Base-by-base conservation (phyloP, 2,113 vertebrate genomes). In the Telmatochromis brichardi region DNA sequence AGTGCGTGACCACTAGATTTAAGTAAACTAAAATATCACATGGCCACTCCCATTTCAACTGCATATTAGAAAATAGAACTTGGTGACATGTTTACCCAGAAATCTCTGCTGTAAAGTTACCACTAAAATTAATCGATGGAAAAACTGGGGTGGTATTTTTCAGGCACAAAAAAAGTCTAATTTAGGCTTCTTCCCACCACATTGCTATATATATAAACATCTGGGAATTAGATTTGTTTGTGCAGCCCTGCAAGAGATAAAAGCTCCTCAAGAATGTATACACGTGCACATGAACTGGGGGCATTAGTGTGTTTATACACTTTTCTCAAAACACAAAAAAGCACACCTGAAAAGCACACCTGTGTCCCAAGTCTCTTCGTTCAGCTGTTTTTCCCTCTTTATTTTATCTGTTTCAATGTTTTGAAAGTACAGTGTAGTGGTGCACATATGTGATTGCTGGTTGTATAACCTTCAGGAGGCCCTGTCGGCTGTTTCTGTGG, bases 131-230 rank as follows among this genome's bases (percentile, higher is more conserved):
- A 40, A 94, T 93, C 85, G 78, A 82, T 90, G 80, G 88, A 88
- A 89, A 91, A 84, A 86, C 57, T 58, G 35, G 33, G 31, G 51
- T 33, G 4, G 63, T 89, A 88, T 91, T 90, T 93, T 90, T 88
- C 23, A 50, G 50, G 54, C 26, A 35, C 31, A 35, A 85, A 33
- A 54, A 65, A 76, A 47, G 50, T 86, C 86, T 81, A 90, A 91
- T 91, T 89, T 92, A 80, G 88, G 80, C 76, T 33, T 42, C 80
- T 91, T 94, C 89, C 93, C 87, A 91, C 82, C 45, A 76, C 28
- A 40, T 47, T 9, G 83, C 90, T 94, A 92, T 92, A 86, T 90
- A 90, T 90, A 89, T 95, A 94, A 86, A 92, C 81, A 81, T 90
- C 84, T 93, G 92, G 88, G 86, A 95, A 94, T 85, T 82, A 33